Percentiles rank a stretch among this genome's conserved stretches.
Conservation (phyloP, 1,140 invertebrate genomes). For the Liolophura sinensis region DNA sequence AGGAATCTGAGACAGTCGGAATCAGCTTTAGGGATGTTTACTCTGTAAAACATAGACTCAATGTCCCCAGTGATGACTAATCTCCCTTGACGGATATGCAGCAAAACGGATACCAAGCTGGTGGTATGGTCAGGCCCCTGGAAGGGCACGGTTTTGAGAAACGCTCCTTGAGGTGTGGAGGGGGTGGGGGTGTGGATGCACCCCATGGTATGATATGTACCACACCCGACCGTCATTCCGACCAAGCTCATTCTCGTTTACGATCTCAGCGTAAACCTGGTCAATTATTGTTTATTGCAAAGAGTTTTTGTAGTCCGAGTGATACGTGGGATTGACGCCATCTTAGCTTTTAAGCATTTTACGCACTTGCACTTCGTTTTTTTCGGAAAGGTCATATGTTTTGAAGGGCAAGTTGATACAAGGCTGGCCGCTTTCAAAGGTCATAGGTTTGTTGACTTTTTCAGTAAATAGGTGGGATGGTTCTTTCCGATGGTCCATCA, state of each 20-base stretch:
- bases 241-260: too few species aligned
- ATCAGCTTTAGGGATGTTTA: not conserved
- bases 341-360: too few species aligned
- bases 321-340: too few species aligned
- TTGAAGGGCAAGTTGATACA: too few species aligned
- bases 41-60: slow-evolving; percentile 11
- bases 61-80: slow-evolving; percentile 15
- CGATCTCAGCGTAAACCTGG: not conserved
- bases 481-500: too few species aligned
- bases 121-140: slow-evolving; percentile 27
- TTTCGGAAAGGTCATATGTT: too few species aligned
- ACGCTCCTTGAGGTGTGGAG: slow-evolving; percentile 15
- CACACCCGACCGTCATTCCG: slow-evolving; percentile 13
- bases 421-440: too few species aligned
- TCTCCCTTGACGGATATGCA: slow-evolving; percentile 14
- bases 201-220: slow-evolving; percentile 30
- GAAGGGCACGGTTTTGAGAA: slow-evolving; percentile 18
- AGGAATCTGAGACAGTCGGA: slow-evolving; percentile 2
- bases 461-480: too few species aligned
- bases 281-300: not conserved
- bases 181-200: slow-evolving; percentile 19
- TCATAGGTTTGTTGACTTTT: too few species aligned
- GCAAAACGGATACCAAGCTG: slow-evolving; percentile 19
- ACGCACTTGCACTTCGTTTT: too few species aligned
- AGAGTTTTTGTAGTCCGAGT: not conserved